Evolutionary conservation across 2,113 vertebrate species (phyloP).

Genomic region (Psephotus haematonotus): DNA sequence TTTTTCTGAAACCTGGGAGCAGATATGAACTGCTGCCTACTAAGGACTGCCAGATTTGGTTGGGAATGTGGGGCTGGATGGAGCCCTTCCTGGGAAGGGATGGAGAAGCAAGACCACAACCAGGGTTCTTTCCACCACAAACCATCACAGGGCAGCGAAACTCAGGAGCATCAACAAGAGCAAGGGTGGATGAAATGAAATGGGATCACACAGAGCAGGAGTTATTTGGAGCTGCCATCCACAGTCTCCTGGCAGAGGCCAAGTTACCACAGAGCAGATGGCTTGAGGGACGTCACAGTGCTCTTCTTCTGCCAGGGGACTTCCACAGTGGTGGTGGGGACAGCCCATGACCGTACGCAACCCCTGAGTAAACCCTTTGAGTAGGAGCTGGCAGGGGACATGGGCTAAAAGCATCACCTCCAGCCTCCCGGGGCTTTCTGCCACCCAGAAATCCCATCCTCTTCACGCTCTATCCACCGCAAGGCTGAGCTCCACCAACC

Average conservation of each 20-base stretch:
- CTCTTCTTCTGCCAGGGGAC: slow-evolving; percentile 53
- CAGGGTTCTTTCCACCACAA: background rate
- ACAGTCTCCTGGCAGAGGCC: background rate
- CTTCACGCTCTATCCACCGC: background rate
- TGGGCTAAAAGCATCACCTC: background rate
- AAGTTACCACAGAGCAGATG: slow-evolving; percentile 30
- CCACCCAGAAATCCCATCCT: background rate
- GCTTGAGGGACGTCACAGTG: background rate
- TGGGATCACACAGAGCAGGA: background rate
- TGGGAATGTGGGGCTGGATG: background rate
- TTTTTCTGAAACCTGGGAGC: background rate
- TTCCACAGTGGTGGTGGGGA: slow-evolving; percentile 23
- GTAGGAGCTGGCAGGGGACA: background rate
- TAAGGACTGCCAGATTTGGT: background rate
- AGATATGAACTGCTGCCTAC: background rate
- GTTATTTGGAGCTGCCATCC: background rate
- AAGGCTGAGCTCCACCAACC: background rate
- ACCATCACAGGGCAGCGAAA: background rate
- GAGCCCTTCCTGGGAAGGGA: background rate
- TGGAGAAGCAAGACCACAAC: slow-evolving; percentile 2
- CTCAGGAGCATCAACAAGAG: background rate
- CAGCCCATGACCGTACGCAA: background rate
- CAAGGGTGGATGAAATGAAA: background rate
- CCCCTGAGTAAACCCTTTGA: background rate
- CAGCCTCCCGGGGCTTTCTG: background rate